Percentiles rank a stretch among this genome's conserved stretches.
Conservation (phyloP, 2,113 vertebrate species). For the Porphyrio hochstetteri region DNA sequence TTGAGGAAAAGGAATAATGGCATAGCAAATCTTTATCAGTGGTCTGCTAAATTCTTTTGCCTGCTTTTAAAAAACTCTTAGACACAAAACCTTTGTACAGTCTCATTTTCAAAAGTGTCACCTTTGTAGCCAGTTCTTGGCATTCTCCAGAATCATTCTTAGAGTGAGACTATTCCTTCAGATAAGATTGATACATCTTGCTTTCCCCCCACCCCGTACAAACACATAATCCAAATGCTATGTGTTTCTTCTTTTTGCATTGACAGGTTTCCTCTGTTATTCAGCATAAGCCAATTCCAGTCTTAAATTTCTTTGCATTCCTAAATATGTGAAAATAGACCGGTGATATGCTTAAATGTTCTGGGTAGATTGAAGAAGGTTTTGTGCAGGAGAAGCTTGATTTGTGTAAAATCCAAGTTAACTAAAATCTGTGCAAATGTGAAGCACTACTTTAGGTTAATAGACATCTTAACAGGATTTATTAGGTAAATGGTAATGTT, state of each 20-base stretch:
- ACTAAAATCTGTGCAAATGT: neutral
- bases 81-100: fast-evolving
- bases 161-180: neutral
- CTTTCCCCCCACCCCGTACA: neutral
- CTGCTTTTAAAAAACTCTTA: neutral
- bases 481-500: neutral
- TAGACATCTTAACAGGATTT: neutral
- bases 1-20: neutral
- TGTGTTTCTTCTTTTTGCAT: neutral
- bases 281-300: neutral
- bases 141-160: neutral
- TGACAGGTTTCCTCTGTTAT: neutral
- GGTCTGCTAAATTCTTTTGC: neutral
- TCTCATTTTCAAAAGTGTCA: neutral
- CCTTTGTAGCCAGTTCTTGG: neutral
- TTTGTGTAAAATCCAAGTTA: neutral
- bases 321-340: neutral
- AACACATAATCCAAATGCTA: neutral
- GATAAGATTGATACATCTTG: neutral
- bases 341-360: neutral
- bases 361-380: neutral
- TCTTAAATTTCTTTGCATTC: neutral
- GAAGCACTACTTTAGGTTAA: neutral
- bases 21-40: neutral
- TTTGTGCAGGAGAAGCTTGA: neutral